These are phyloP conservation scores for Formica exsecta DNA, from an alignment of 1,140 invertebrate species.

Conservation along the genomic window DNA sequence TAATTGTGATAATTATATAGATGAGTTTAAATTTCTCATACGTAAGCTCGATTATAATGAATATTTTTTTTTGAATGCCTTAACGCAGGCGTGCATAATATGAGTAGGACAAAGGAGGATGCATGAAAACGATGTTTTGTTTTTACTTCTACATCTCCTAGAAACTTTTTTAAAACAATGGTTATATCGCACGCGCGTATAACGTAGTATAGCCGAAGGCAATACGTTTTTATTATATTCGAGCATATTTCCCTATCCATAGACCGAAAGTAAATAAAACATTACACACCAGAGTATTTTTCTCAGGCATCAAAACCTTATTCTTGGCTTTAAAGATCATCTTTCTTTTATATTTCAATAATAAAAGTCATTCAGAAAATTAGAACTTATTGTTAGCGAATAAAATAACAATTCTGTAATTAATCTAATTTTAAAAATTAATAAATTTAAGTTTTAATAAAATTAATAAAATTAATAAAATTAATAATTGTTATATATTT, in stretches of 20 bases:
- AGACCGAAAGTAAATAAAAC: constrained; percentile 35
- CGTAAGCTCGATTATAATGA: neutral
- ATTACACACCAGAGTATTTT: constrained; percentile 21
- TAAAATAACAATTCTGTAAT: neutral
- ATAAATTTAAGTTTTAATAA: no score
- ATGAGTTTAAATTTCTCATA: no score
- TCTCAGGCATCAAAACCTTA: constrained; percentile 4
- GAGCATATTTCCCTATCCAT: constrained; percentile 42
- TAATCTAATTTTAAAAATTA: no score
- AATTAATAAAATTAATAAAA: neutral
- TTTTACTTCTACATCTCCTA: constrained; percentile 54
- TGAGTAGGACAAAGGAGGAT: constrained; percentile 15
- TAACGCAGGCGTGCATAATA: constrained; percentile 22
- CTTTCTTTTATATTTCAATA: neutral
- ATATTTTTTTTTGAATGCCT: constrained; percentile 13
- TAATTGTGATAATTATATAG: neutral
- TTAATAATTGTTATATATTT: neutral
- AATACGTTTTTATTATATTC: constrained; percentile 66
- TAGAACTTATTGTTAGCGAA: neutral
- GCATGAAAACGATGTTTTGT: constrained; percentile 69
- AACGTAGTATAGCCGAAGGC: constrained; percentile 33
- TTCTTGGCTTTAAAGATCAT: constrained; percentile 15
- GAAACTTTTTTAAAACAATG: constrained; percentile 65
- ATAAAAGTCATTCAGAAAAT: neutral
- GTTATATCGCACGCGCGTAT: constrained; percentile 11